Evolutionary conservation across 1,140 invertebrate genomes (phyloP).

Genomic region (Drosophila nasuta): DNA sequence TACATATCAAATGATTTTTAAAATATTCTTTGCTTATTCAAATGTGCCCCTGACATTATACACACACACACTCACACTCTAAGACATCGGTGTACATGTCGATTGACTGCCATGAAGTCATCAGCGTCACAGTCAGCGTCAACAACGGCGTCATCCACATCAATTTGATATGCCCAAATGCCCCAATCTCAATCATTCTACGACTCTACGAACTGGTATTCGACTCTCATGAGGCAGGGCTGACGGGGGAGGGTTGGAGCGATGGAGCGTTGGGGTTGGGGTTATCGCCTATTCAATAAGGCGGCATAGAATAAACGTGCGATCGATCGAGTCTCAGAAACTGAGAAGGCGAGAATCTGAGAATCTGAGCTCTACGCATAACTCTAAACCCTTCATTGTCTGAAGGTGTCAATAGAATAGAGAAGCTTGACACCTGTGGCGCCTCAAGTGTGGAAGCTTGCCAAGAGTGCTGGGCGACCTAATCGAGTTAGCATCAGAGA

Average conservation of each 20-base stretch:
- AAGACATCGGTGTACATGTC: background rate
- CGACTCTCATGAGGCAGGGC: background rate
- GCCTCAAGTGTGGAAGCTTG: constrained; percentile 44
- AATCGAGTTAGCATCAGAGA: background rate
- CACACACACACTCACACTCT: constrained; percentile 13
- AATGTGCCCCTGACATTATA: constrained; percentile 58
- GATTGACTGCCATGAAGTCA: constrained; percentile 79
- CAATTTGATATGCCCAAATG: constrained; percentile 64
- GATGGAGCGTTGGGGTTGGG: background rate
- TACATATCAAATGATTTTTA: constrained; percentile 55
- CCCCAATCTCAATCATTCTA: constrained; percentile 50
- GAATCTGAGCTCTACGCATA: constrained; percentile 50
- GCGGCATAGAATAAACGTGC: constrained; percentile 72
- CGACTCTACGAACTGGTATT: constrained; percentile 5
- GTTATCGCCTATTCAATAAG: constrained; percentile 13
- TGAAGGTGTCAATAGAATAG: constrained; percentile 63
- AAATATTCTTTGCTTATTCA: constrained; percentile 80
- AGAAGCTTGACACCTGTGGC: constrained; percentile 69
- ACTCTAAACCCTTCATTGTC: constrained; percentile 49
- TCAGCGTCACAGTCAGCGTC: constrained; percentile 56
- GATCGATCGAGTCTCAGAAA: constrained; percentile 41
- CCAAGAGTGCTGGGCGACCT: background rate
- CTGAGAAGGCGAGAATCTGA: constrained; percentile 15
- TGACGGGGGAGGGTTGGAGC: background rate
- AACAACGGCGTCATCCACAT: constrained; percentile 61